Evolutionary conservation across 2,113 vertebrate genomes (phyloP).

Genomic region (Anser cygnoides): DNA sequence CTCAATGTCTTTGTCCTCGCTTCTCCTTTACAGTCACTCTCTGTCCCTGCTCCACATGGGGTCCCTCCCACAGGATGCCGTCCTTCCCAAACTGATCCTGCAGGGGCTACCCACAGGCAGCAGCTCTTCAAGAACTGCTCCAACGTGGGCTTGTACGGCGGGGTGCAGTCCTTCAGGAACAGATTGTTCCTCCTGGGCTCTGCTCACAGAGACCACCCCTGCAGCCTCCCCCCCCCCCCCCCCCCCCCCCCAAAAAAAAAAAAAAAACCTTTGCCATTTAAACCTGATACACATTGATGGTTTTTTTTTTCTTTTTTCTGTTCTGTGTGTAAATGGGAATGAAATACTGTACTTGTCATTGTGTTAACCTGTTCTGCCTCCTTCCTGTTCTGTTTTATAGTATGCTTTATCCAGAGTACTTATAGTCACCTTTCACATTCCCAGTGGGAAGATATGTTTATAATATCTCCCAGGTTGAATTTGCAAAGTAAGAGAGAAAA

Average conservation of each 20-base stretch:
- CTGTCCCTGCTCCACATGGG: background rate
- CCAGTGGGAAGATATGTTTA: fast-evolving
- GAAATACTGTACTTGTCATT: background rate
- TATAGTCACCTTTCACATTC: background rate
- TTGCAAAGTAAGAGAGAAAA: background rate
- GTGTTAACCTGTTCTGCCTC: background rate
- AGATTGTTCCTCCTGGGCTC: background rate
- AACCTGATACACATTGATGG: background rate
- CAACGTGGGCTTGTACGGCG: background rate
- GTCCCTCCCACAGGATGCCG: background rate
- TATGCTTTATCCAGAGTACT: background rate
- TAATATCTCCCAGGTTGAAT: background rate
- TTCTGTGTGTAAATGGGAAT: background rate
- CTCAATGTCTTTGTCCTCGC: no score
- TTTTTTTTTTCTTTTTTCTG: background rate
- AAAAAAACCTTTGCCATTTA: background rate
- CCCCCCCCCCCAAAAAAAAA: no score
- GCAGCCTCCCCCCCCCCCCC: no score
- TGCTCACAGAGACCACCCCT: no score
- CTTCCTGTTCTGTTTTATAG: background rate
- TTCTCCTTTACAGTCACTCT: background rate
- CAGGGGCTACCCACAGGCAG: background rate
- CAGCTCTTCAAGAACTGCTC: background rate
- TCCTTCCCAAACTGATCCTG: background rate
- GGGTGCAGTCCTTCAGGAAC: background rate